phyloP scores from a whole-genome alignment of 2,797 vertebrate species.

The Scolopax bukidnonensis region DNA sequence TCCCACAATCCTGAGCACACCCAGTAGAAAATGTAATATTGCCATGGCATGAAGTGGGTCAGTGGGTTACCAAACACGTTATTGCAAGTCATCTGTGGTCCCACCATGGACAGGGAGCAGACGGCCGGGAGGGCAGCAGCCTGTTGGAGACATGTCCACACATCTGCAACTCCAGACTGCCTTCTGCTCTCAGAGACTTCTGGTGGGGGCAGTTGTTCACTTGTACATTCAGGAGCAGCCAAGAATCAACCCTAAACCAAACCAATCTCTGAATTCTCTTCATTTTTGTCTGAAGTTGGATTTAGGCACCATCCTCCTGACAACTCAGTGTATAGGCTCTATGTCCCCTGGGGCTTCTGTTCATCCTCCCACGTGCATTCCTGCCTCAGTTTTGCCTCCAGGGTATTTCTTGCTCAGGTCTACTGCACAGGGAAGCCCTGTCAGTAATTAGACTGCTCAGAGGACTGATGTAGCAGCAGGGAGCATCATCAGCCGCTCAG shows the following conservation, averaged over 20 bases:
- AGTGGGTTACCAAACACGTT: background rate
- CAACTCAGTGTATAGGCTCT: background rate
- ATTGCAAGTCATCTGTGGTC: background rate
- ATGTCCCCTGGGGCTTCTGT: background rate
- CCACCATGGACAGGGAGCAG: background rate
- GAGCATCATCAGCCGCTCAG: background rate
- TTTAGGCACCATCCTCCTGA: background rate
- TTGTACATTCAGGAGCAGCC: background rate
- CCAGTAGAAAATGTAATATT: background rate
- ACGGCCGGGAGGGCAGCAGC: background rate
- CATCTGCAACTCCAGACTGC: background rate
- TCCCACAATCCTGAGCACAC: background rate
- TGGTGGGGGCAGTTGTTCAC: background rate
- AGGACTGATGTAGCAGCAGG: background rate
- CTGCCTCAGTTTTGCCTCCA: background rate
- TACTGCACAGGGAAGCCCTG: background rate
- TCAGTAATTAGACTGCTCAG: background rate
- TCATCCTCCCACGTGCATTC: background rate
- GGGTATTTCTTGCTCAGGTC: background rate
- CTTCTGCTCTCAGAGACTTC: background rate
- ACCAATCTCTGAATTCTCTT: background rate
- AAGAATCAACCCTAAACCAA: background rate
- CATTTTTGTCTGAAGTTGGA: background rate
- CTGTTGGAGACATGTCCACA: background rate
- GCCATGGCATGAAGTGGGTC: background rate